phyloP scores from a whole-genome alignment of 1,140 invertebrate genomes.

The Leucophenga varia region DNA sequence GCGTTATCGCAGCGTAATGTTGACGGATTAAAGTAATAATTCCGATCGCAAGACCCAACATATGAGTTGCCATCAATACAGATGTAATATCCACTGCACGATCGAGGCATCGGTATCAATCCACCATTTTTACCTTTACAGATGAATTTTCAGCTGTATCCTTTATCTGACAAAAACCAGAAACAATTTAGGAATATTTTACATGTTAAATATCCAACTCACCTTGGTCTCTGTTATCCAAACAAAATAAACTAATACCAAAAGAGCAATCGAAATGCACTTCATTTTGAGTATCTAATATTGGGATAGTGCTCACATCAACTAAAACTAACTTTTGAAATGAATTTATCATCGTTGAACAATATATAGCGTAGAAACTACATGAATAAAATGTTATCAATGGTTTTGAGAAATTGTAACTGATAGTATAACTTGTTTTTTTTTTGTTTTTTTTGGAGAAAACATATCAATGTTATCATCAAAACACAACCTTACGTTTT shows the following conservation, averaged over 20 bases:
- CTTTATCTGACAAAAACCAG: not conserved
- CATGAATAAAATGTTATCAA: no score
- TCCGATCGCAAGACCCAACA: slow-evolving; percentile 30
- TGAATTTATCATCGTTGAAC: no score
- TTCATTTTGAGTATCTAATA: not conserved
- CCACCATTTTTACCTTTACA: slow-evolving; percentile 38
- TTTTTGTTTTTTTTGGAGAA: no score
- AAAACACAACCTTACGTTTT: no score
- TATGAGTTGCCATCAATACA: slow-evolving; percentile 40
- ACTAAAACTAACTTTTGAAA: no score
- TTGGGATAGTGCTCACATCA: not conserved
- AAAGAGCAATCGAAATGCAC: not conserved
- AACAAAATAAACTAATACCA: not conserved
- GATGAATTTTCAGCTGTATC: slow-evolving; percentile 12
- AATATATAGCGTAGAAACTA: no score
- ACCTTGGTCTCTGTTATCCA: not conserved
- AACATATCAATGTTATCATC: no score
- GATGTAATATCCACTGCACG: slow-evolving; percentile 37
- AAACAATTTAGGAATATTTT: not conserved
- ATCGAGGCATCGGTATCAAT: slow-evolving; percentile 40
- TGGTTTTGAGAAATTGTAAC: no score
- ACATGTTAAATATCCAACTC: not conserved
- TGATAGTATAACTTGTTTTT: no score
- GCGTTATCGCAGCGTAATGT: slow-evolving; percentile 34
- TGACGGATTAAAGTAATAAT: slow-evolving; percentile 29